Base-by-base conservation (phyloP, 2,113 vertebrate genomes). In the Caracal caracal region DNA sequence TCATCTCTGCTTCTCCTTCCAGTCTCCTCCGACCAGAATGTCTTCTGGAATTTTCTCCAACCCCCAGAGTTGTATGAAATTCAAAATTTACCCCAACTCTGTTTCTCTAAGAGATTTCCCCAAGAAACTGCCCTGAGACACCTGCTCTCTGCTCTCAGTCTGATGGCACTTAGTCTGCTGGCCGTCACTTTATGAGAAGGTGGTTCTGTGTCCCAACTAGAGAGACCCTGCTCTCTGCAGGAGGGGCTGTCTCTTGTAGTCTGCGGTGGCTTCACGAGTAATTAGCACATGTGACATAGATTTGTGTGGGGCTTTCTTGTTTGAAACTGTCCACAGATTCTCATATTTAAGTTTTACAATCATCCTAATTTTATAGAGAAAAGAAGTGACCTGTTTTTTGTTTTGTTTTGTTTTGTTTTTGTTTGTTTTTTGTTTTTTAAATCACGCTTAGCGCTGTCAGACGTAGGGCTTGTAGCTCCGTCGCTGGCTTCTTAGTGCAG, bases 311-410 rank as follows among this genome's bases (percentile, higher is more conserved):
- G n/a, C 40, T 81, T 89, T 80, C 49, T 61, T 94, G 22, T 85
- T 90, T 66, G 84, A 84, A 76, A 90, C 43, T 82, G 5, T 65
- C 65, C 37, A 90, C n/a, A 22, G 49, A 49, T 92, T 53, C 70
- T 88, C 2, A 26, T 92, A 70, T 94, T 96, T 93, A 65, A 43
- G 88, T 81, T 92, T 87, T 68, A 15, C 28, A 85, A 19, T 80
- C 43, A 73, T 82, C 33, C 78, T 85, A 63, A 81, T 96, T 88
- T 85, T 76, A 37, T n/a, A 51, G 15, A 47, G 2, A 84, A 9
- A 81, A 68, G 17, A 78, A 53, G 61, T 84, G 53, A 81, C 71
- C 76, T 47, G 22, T 35, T 61, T 47, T 43, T 43, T 43, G 43
- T 43, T 43, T 43, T 43, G 43, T 37, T 37, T 37, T 37, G 37